Conservation (phyloP, 2,113 vertebrate species). For the Urocitellus parryii region DNA sequence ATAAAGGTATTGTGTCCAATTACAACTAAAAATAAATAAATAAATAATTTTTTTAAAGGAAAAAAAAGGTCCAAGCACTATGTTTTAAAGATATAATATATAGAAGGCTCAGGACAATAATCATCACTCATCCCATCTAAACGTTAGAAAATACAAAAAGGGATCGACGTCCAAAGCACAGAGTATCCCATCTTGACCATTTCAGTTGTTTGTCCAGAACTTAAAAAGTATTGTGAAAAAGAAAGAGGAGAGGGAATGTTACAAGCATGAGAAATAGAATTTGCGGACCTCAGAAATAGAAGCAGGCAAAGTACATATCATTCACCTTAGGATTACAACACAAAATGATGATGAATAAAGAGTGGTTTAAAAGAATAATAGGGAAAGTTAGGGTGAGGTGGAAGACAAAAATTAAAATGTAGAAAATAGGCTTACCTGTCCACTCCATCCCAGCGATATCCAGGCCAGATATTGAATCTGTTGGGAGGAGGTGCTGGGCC, state of each 20-base stretch:
- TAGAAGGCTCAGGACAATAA: not conserved
- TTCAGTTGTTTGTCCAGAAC: not conserved
- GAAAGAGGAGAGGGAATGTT: not conserved
- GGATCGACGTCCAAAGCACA: slow-evolving; percentile 33
- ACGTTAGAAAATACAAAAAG: slow-evolving; percentile 7
- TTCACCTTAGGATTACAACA: not conserved
- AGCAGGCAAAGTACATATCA: not conserved
- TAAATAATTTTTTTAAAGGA: too few species aligned
- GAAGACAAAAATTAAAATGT: slow-evolving; percentile 10
- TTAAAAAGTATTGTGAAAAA: slow-evolving; percentile 28
- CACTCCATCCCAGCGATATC: slow-evolving; percentile 97
- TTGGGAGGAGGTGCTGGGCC: slow-evolving; percentile 95
- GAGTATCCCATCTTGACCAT: not conserved
- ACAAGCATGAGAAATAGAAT: not conserved
- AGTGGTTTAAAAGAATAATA: not conserved
- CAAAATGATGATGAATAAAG: not conserved
- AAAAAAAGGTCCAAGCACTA: not conserved
- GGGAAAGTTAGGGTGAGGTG: not conserved
- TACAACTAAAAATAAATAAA: too few species aligned
- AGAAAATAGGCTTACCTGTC: slow-evolving; percentile 90
- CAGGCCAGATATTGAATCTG: slow-evolving; percentile 95
- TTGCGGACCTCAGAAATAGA: not conserved
- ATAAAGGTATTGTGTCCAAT: too few species aligned
- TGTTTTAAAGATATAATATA: slow-evolving; percentile 34
- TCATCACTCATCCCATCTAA: not conserved